Evolutionary conservation across 2,888 invertebrate genomes (phyloP).

Genomic region (Clanis bilineata): DNA sequence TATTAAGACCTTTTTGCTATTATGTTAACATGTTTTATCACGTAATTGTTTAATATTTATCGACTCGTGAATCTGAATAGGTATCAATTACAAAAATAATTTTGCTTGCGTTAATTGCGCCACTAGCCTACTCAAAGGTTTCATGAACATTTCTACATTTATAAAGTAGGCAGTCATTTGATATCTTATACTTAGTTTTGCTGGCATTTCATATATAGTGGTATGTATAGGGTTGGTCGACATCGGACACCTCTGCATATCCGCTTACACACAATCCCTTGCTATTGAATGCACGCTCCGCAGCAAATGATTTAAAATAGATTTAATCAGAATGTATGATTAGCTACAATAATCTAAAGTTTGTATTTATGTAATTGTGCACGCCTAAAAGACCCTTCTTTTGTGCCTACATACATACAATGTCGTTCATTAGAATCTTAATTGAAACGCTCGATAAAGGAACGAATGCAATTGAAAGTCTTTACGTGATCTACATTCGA

Average conservation of each 20-base stretch:
- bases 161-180: conserved; percentile 27
- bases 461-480: conserved; percentile 46
- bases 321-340: conserved; percentile 20
- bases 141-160: conserved; percentile 12
- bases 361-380: no score
- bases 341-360: no score
- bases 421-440: not conserved
- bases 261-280: conserved; percentile 68
- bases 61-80: not conserved
- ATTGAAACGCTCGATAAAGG: conserved; percentile 21
- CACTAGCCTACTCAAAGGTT: conserved; percentile 21
- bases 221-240: conserved; percentile 58
- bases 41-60: not conserved
- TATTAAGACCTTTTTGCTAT: no score
- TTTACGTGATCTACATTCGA: conserved; percentile 48
- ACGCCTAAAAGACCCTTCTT: no score
- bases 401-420: not conserved
- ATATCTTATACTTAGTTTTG: conserved; percentile 39
- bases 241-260: conserved; percentile 57
- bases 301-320: conserved; percentile 48
- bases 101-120: not conserved
- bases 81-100: not conserved
- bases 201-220: conserved; percentile 41
- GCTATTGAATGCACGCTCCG: conserved; percentile 49
- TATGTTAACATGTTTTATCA: no score